Evolutionary conservation across 1,140 invertebrate genomes (phyloP).

Genomic region (Coelopa frigida): DNA sequence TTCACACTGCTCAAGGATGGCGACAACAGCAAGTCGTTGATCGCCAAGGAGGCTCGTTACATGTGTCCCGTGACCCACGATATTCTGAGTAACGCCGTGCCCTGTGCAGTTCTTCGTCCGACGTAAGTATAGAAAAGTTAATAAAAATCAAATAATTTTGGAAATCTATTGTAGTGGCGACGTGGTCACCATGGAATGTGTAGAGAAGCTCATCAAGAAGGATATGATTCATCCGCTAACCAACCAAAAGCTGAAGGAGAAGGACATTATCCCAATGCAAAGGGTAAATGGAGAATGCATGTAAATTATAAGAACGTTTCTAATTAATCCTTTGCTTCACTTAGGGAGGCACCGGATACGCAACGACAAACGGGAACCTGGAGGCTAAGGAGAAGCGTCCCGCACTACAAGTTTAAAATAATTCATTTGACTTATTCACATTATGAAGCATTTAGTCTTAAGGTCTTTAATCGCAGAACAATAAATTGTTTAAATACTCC

Average conservation of each 20-base stretch:
- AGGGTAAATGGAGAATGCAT: conserved; percentile 53
- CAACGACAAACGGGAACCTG: conserved; percentile 75
- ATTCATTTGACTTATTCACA: too few species aligned
- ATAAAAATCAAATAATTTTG: neutral
- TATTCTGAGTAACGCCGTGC: conserved; percentile 87
- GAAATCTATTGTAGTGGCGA: conserved; percentile 54
- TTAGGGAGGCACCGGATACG: conserved; percentile 91
- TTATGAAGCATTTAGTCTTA: too few species aligned
- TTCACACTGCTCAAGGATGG: conserved; percentile 86
- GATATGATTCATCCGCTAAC: conserved; percentile 96
- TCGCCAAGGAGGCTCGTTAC: conserved; percentile 81
- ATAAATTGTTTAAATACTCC: too few species aligned
- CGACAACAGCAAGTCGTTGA: conserved; percentile 72
- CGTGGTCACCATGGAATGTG: conserved; percentile 93
- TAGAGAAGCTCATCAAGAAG: conserved; percentile 93
- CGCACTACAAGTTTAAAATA: conserved; percentile 69
- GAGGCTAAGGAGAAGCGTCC: conserved; percentile 80
- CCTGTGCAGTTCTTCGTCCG: conserved; percentile 83
- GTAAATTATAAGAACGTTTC: conserved; percentile 3
- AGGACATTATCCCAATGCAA: conserved; percentile 88
- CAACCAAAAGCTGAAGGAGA: conserved; percentile 77
- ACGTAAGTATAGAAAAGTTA: conserved; percentile 57
- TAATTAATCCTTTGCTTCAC: conserved; percentile 33
- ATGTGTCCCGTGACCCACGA: conserved; percentile 98
- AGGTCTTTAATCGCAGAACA: too few species aligned